Percentiles rank a stretch among this genome's conserved stretches.
These are phyloP conservation scores for Phoxinus phoxinus DNA, from an alignment of 2,113 vertebrate species.

Conservation along the genomic window DNA sequence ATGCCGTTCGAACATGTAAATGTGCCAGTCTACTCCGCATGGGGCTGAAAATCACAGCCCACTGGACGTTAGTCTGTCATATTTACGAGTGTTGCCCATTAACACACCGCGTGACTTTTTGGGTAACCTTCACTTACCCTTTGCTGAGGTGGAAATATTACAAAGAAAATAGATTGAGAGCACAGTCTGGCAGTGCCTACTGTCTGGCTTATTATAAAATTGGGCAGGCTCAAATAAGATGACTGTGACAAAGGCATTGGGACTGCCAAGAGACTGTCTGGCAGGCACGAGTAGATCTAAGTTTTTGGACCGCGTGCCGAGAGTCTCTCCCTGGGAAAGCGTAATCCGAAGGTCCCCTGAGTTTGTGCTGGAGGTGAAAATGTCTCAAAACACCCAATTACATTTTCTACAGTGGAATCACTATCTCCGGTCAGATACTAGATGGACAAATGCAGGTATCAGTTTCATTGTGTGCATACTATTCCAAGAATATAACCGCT, in stretches of 20 bases:
- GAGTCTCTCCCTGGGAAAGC: slow-evolving; percentile 24
- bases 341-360: slow-evolving; percentile 37
- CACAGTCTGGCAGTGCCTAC: neutral
- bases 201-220: slow-evolving; percentile 3
- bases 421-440: slow-evolving; percentile 14
- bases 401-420: neutral
- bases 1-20: neutral
- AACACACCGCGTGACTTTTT: neutral
- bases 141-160: neutral
- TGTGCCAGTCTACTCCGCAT: neutral
- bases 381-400: slow-evolving; percentile 42
- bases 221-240: slow-evolving; percentile 1
- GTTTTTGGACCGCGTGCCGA: neutral
- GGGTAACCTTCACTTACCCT: slow-evolving; percentile 17
- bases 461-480: neutral
- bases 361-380: slow-evolving; percentile 45
- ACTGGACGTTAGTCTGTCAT: neutral
- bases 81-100: neutral
- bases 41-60: slow-evolving; percentile 3
- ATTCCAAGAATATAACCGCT: neutral
- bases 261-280: slow-evolving; percentile 20
- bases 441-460: neutral
- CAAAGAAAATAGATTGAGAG: slow-evolving; percentile 7
- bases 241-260: slow-evolving; percentile 22
- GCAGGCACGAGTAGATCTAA: neutral